These are phyloP conservation scores for Manis pentadactyla DNA, from an alignment of 2,797 vertebrate genomes.

Conservation along the genomic window DNA sequence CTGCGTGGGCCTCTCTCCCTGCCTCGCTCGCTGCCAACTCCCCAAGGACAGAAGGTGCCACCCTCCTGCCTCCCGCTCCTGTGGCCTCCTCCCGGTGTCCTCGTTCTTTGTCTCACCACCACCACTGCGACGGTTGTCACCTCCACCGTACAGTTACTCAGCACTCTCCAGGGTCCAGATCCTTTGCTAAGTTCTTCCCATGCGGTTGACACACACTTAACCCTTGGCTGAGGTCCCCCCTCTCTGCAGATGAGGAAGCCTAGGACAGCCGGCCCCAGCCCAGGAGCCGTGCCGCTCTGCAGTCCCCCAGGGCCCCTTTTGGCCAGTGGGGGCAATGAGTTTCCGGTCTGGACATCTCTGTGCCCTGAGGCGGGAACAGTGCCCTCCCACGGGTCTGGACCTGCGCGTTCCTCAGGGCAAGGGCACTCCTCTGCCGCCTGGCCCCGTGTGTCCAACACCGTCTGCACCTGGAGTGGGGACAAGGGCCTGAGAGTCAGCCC, in stretches of 20 bases:
- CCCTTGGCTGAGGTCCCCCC: not conserved
- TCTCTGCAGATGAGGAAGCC: not conserved
- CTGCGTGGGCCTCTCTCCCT: not conserved
- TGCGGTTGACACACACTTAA: fast-evolving
- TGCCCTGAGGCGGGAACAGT: not conserved
- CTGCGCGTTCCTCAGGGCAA: too few relatives aligned
- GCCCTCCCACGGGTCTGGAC: not conserved
- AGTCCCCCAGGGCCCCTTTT: not conserved
- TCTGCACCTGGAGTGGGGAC: not conserved
- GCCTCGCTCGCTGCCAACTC: too few relatives aligned
- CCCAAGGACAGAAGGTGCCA: too few relatives aligned
- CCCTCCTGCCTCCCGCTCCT: too few relatives aligned
- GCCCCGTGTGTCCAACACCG: fast-evolving
- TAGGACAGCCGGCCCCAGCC: not conserved
- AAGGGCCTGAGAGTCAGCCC: not conserved
- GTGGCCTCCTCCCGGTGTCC: too few relatives aligned
- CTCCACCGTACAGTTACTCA: not conserved
- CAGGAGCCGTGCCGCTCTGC: not conserved
- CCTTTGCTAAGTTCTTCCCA: not conserved
- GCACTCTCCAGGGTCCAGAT: not conserved
- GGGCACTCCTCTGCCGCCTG: not conserved
- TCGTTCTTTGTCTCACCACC: too few relatives aligned
- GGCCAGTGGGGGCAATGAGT: too few relatives aligned
- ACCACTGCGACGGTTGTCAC: not conserved
- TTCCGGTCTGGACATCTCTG: not conserved